These are phyloP conservation scores for Murina feae DNA, from an alignment of 2,113 vertebrate genomes.

Conservation along the genomic window DNA sequence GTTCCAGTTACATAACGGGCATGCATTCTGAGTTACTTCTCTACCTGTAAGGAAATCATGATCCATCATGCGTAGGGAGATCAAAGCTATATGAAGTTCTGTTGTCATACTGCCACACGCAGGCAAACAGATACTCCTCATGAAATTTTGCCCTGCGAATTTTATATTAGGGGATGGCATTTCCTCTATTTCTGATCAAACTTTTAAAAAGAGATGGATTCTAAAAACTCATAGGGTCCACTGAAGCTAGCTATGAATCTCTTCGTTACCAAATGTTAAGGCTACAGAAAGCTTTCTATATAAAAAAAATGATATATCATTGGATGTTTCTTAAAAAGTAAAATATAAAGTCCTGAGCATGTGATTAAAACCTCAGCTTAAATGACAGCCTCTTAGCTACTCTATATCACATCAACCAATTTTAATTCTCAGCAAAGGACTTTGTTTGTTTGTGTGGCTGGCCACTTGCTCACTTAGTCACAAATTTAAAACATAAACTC, in stretches of 20 bases:
- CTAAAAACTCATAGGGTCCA: background rate
- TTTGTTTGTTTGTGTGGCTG: background rate
- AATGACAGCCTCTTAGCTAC: background rate
- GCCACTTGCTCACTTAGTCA: background rate
- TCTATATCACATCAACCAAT: background rate
- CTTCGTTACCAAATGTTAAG: background rate
- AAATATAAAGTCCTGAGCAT: background rate
- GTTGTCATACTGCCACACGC: background rate
- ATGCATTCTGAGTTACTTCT: background rate
- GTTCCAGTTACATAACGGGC: background rate
- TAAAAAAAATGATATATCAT: slow-evolving; percentile 3
- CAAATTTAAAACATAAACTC: background rate
- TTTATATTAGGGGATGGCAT: background rate
- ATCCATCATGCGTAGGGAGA: background rate
- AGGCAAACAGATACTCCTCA: background rate
- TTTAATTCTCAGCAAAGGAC: background rate
- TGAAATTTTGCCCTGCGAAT: background rate
- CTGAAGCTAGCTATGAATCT: background rate
- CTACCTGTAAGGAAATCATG: background rate
- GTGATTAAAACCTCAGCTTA: background rate
- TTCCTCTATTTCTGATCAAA: background rate
- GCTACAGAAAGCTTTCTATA: background rate
- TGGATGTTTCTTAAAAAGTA: background rate
- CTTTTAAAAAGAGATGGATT: background rate
- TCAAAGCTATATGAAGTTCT: background rate